Conservation (phyloP, 1,140 invertebrate genomes). For the Paraescarpia echinospica region DNA sequence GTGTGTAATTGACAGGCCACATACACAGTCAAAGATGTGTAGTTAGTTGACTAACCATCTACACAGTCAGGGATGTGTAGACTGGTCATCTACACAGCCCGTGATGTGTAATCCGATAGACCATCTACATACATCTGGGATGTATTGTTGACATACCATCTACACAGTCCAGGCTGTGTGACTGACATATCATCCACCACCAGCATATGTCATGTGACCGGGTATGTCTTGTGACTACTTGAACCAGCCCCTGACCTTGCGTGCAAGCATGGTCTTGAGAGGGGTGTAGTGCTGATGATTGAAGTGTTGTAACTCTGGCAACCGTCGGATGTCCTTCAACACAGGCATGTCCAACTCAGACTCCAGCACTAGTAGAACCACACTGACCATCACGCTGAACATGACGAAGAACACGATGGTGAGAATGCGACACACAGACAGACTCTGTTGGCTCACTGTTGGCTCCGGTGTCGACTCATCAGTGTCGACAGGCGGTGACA, state of each 20-base stretch:
- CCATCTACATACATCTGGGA: background rate
- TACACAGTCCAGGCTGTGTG: background rate
- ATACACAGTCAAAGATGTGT: background rate
- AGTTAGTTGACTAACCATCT: background rate
- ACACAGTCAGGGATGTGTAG: background rate
- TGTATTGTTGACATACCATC: background rate
- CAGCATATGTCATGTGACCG: background rate
- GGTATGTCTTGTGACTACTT: background rate
- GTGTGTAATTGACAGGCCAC: background rate
- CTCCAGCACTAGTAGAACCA: conserved; percentile 19
- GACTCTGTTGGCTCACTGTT: background rate
- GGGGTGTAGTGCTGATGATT: conserved; percentile 26
- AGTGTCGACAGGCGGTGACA: background rate
- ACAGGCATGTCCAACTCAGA: conserved; percentile 19
- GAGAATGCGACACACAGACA: conserved; percentile 14
- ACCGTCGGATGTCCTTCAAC: conserved; percentile 20
- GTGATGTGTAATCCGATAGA: background rate
- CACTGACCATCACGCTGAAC: conserved; percentile 15
- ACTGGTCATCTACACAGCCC: background rate
- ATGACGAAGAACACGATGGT: conserved; percentile 20
- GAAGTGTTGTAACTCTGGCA: conserved; percentile 24
- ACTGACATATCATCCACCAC: background rate
- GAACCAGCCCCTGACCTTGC: conserved; percentile 11
- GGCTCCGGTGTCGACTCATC: background rate
- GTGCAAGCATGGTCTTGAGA: conserved; percentile 6